Evolutionary conservation across 2,113 vertebrate species (phyloP).

Genomic region (Varanus komodoensis): DNA sequence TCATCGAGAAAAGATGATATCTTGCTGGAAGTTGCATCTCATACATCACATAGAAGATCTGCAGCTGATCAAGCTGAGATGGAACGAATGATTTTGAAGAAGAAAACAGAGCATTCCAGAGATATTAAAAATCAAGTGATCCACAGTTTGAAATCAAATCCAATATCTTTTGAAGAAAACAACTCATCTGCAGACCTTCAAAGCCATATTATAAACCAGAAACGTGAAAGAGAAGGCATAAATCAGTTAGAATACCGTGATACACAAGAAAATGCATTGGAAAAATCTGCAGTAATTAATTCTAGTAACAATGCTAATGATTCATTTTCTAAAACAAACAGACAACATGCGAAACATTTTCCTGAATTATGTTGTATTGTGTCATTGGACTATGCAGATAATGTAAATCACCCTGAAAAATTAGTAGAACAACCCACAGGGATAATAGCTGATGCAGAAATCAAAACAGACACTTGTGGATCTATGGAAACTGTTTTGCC

Average conservation of each 20-base stretch:
- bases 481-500: accelerated
- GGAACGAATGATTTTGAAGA: background rate
- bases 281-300: background rate
- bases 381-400: accelerated
- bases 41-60: constrained; percentile 24
- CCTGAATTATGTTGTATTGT: constrained; percentile 10
- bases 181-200: background rate
- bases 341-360: accelerated
- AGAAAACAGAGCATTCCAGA: accelerated
- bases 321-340: background rate
- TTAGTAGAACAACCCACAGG: accelerated
- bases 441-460: accelerated
- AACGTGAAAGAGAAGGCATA: accelerated
- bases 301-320: background rate
- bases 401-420: accelerated
- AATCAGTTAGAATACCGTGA: background rate
- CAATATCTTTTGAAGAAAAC: background rate
- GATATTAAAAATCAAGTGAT: background rate
- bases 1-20: constrained; percentile 65
- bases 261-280: accelerated
- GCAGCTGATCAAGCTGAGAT: constrained; percentile 36
- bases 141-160: accelerated
- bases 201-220: background rate
- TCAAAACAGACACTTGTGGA: background rate
- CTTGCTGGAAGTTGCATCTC: constrained; percentile 52